phyloP scores from a whole-genome alignment of 2,888 invertebrate genomes.

The Xestia ashworthii region DNA sequence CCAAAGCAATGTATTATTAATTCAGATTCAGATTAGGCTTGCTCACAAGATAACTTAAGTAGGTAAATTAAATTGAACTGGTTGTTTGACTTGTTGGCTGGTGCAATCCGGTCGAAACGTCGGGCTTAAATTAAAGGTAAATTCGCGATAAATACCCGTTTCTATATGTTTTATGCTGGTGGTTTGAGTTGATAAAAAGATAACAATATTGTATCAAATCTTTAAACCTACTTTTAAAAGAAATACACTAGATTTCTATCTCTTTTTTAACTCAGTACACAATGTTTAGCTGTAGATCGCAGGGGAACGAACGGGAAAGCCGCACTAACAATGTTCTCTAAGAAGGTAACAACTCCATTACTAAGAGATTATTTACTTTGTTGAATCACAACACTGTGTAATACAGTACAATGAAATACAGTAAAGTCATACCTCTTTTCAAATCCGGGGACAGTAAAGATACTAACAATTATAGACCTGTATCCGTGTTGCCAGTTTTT shows the following conservation, averaged over 20 bases:
- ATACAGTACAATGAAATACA: too few relatives aligned
- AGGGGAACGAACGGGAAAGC: slow-evolving; percentile 56
- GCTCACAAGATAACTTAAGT: not conserved
- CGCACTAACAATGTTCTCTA: slow-evolving; percentile 64
- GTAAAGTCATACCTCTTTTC: too few relatives aligned
- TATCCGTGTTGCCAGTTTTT: too few relatives aligned
- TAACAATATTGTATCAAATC: not conserved
- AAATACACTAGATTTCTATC: not conserved
- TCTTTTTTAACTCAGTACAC: slow-evolving; percentile 4
- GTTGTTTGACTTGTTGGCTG: too few relatives aligned
- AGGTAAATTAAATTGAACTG: not conserved
- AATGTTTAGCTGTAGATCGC: slow-evolving; percentile 27
- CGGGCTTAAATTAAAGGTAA: too few relatives aligned
- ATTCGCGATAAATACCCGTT: too few relatives aligned
- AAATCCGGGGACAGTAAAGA: too few relatives aligned
- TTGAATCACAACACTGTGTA: slow-evolving; percentile 63
- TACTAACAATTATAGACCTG: too few relatives aligned
- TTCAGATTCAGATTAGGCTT: not conserved
- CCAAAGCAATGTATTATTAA: too few relatives aligned
- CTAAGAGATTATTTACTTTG: slow-evolving; percentile 68
- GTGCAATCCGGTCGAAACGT: too few relatives aligned
- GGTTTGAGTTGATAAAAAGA: not conserved
- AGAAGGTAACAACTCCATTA: slow-evolving; percentile 67
- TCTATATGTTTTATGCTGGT: too few relatives aligned
- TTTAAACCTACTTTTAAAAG: not conserved